These are phyloP conservation scores for Diadumene lineata DNA, from an alignment of 92 coral and sea anemone genomes.

Conservation along the genomic window DNA sequence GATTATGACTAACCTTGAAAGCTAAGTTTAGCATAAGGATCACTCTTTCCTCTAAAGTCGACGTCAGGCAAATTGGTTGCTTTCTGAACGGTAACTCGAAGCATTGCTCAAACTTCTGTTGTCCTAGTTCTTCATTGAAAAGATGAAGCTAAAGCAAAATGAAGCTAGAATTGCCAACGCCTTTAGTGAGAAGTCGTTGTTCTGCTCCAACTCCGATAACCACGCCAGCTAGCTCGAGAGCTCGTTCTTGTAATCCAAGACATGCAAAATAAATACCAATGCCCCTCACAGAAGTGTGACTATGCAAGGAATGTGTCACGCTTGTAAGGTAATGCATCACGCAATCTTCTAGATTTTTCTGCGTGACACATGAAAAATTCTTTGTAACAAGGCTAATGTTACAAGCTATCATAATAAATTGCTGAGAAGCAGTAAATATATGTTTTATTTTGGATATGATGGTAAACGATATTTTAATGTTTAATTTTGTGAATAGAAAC, in stretches of 20 bases:
- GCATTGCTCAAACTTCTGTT: conserved; percentile 34
- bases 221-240: conserved; percentile 20
- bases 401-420: too few species aligned
- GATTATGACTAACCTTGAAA: conserved; percentile 64
- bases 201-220: conserved; percentile 36
- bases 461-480: too few species aligned
- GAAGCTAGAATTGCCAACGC: conserved; percentile 30
- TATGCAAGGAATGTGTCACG: conserved; percentile 34
- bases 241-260: conserved; percentile 15
- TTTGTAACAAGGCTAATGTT: too few species aligned
- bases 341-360: conserved; percentile 21
- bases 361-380: background rate
- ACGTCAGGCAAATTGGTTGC: conserved; percentile 84
- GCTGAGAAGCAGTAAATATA: too few species aligned
- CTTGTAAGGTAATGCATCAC: conserved; percentile 2
- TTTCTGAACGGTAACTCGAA: conserved; percentile 66
- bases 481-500: too few species aligned
- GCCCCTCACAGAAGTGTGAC: conserved; percentile 29
- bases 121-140: conserved; percentile 19
- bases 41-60: conserved; percentile 78
- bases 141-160: conserved; percentile 10
- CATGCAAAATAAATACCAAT: conserved; percentile 34
- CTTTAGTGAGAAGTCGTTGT: conserved; percentile 1
- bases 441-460: too few species aligned
- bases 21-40: conserved; percentile 72